phyloP scores from a whole-genome alignment of 2,113 vertebrate genomes.

The Sceloporus undulatus region DNA sequence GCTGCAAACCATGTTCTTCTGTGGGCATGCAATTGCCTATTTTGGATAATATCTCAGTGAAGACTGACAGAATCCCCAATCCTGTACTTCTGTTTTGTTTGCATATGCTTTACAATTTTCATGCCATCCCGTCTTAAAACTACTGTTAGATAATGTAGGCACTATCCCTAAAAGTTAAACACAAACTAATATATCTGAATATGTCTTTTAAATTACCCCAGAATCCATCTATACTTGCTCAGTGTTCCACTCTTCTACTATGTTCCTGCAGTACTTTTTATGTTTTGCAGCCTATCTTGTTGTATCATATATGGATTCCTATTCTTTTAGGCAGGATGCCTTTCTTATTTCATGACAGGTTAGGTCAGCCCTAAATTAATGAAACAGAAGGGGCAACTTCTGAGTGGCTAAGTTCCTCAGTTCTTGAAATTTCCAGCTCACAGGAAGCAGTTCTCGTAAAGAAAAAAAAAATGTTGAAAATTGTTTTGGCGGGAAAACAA shows the following conservation, averaged over 20 bases:
- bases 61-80: not conserved
- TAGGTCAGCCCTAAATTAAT: not conserved
- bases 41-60: not conserved
- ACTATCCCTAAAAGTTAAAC: not conserved
- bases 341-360: not conserved
- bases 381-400: not conserved
- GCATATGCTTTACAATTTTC: too few relatives aligned
- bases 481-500: too few relatives aligned
- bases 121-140: not conserved
- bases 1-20: not conserved
- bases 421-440: too few relatives aligned
- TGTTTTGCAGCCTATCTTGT: not conserved
- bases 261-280: not conserved
- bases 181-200: not conserved
- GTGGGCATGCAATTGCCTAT: not conserved
- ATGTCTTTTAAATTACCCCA: not conserved
- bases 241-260: not conserved
- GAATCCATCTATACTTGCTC: not conserved
- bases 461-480: too few relatives aligned
- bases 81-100: not conserved
- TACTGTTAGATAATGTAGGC: not conserved
- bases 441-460: too few relatives aligned
- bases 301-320: not conserved
- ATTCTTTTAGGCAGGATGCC: not conserved
- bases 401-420: too few relatives aligned